Evolutionary conservation across 2,888 invertebrate species (phyloP).

Genomic region (Muschampia plurimacula): DNA sequence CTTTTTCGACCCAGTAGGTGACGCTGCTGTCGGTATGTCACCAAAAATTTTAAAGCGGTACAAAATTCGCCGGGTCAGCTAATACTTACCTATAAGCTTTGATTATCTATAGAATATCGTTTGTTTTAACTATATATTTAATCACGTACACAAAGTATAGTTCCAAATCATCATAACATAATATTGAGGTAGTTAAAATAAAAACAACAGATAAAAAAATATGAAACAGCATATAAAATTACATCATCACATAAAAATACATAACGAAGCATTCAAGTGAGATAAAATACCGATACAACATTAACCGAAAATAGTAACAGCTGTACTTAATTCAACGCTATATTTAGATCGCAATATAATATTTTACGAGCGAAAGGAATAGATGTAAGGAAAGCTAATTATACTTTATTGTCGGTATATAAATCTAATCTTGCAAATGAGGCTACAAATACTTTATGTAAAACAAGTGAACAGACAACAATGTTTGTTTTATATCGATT

Average conservation of each 20-base stretch:
- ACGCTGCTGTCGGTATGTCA: too few species aligned
- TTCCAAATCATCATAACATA: neutral
- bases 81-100: too few species aligned
- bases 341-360: conserved; percentile 29
- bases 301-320: conserved; percentile 1
- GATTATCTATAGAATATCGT: too few species aligned
- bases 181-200: neutral
- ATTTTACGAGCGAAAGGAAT: conserved; percentile 26
- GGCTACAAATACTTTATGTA: conserved; percentile 15
- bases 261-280: neutral
- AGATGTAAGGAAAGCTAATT: conserved; percentile 20
- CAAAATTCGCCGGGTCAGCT: too few species aligned
- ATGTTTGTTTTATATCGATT: neutral
- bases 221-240: neutral
- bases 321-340: neutral
- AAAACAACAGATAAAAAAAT: neutral
- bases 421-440: conserved; percentile 32
- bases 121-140: too few species aligned
- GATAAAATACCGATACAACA: conserved; percentile 1
- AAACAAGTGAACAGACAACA: neutral
- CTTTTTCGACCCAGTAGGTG: too few species aligned
- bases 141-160: too few species aligned
- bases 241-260: too few species aligned
- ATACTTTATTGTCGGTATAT: conserved; percentile 21
- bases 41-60: too few species aligned